A percentile compares a stretch with the other conserved stretches of the same genome.
phyloP scores from a whole-genome alignment of 1,140 invertebrate genomes.

The Drosophila insularis region DNA sequence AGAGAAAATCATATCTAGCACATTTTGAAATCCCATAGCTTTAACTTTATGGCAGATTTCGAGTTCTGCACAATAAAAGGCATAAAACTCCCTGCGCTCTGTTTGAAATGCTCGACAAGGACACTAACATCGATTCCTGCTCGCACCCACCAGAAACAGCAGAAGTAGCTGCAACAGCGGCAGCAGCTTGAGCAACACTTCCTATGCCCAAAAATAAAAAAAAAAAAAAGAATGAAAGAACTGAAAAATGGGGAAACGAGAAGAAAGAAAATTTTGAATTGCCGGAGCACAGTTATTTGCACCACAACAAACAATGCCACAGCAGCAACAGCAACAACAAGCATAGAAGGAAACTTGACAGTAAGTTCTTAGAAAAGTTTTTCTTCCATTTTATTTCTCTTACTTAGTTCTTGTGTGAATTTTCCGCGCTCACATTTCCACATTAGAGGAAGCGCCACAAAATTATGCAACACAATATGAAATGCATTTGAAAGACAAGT shows the following conservation, averaged over 20 bases:
- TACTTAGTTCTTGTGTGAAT: conserved; percentile 16
- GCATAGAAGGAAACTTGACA: conserved; percentile 28
- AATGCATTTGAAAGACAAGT: conserved; percentile 79
- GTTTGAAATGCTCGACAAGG: conserved; percentile 21
- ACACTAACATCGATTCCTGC: neutral
- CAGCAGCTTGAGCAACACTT: conserved; percentile 61
- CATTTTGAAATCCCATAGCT: conserved; percentile 8
- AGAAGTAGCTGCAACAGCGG: conserved; percentile 42
- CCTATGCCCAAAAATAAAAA: conserved; percentile 30
- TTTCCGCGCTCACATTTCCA: conserved; percentile 45
- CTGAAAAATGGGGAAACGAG: neutral
- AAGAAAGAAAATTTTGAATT: conserved; percentile 14
- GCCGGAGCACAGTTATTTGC: conserved; percentile 54
- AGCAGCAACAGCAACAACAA: conserved; percentile 37
- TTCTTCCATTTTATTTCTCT: conserved; percentile 11
- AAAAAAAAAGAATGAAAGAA: neutral
- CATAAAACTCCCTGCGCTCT: conserved; percentile 46
- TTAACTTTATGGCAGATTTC: neutral
- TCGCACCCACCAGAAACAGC: neutral
- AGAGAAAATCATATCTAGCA: neutral
- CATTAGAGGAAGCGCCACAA: conserved; percentile 70
- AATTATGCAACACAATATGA: conserved; percentile 79
- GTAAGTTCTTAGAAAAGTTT: conserved; percentile 66
- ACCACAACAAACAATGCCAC: conserved; percentile 60
- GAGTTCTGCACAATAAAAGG: conserved; percentile 21